These are phyloP conservation scores for Nothoprocta perdicaria DNA, from an alignment of 2,113 vertebrate genomes.

Conservation along the genomic window DNA sequence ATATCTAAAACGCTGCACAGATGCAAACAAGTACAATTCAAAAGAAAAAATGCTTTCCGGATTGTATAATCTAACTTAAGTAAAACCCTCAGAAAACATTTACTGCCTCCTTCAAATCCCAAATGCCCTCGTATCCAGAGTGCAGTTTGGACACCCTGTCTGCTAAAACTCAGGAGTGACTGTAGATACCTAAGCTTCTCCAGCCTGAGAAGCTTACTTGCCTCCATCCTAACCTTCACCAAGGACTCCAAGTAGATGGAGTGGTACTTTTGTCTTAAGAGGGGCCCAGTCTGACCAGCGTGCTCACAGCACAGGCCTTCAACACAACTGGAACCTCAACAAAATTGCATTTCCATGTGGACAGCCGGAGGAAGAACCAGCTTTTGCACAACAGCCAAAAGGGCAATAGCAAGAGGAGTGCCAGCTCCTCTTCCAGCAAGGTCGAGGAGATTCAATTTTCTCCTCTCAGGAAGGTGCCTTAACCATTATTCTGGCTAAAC, in stretches of 20 bases:
- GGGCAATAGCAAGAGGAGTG: too few relatives aligned
- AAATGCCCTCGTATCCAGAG: not conserved
- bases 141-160: not conserved
- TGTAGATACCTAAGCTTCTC: not conserved
- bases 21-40: not conserved
- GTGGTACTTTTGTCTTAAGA: rapidly evolving
- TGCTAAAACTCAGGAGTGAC: not conserved
- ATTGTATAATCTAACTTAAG: not conserved
- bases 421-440: too few relatives aligned
- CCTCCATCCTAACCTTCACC: rapidly evolving
- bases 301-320: too few relatives aligned
- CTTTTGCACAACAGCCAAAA: too few relatives aligned
- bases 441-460: too few relatives aligned
- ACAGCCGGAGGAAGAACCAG: too few relatives aligned
- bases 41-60: not conserved
- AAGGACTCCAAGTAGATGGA: not conserved
- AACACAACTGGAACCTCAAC: too few relatives aligned
- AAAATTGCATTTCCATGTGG: too few relatives aligned
- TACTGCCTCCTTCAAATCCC: not conserved
- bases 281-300: not conserved
- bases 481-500: too few relatives aligned
- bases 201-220: not conserved
- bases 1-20: not conserved
- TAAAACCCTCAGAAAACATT: not conserved
- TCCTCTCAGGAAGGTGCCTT: too few relatives aligned